Base-by-base conservation (phyloP, 2,888 invertebrate species). In the Spodoptera exigua region DNA sequence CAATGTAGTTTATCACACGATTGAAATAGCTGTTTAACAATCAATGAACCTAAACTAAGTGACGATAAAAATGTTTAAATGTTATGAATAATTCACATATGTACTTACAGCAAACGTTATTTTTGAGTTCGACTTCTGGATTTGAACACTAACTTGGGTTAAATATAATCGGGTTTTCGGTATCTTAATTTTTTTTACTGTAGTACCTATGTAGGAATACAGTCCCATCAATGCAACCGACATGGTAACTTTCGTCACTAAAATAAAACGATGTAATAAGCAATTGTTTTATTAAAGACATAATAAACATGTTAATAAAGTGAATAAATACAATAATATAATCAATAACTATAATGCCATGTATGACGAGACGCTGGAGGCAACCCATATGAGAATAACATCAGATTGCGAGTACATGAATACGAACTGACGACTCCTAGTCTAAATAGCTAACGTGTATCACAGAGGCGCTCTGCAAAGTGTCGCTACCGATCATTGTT, bases 291-390 rank as follows among this genome's bases (percentile, higher is more conserved):
- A 93, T 93, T 94, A 93, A 92, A 94, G 92, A 91, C 89, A 90
- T 93, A 94, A 93, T 93, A 94, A 94, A 93, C 92, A 93, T 93
- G 89, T 91, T 92, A 89, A 91, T 93, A 92, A 93, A 93, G 91
- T 92, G 93, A 92, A 92, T 93, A 88, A 89, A 91, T 93, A 93
- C 90, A 91, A 89, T 91, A 89, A 83, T 83, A 86, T 88, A 84
- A 87, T 89, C 75, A 79, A 81, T 87, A 87, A 88, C 84, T 82
- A 84, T 88, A 84, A 86, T 87, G 79, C 85, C 71, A 86, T 87
- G 89, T 83, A 86, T 82, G 85, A 85, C 71, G 75, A 87, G 84
- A 89, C 78, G 85, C 83, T 74, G 83, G 83, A 76, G 81, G 86
- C 87, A 90, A 90, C 85, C 82, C 78, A 88, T 81, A 80, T 59